Base-by-base conservation (phyloP, 1,140 invertebrate genomes). In the Odontomachus brunneus region DNA sequence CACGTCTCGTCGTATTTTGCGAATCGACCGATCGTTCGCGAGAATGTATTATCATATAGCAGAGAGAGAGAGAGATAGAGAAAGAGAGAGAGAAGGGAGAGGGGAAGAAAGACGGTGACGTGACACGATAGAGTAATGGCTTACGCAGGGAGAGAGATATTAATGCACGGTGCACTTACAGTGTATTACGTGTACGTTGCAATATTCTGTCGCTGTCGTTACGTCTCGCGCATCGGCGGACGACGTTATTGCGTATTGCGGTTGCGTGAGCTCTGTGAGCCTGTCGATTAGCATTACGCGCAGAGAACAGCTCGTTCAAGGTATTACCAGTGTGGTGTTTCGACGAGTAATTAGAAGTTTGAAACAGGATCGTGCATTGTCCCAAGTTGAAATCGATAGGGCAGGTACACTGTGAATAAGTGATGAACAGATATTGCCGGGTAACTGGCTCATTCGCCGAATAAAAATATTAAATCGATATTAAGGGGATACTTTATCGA, bases 271-370 rank as follows among this genome's bases (percentile, higher is more conserved):
- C n/a, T 74, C 38, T 48, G 12, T 19, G 33, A 60, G 57, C 15
- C 44, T 38, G 59, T 63, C 57, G 38, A 63, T 75, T 49, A 63
- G 38, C 57, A 29, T 63, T 63, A 75, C 38, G 57, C 24, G n/a
- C 26, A n/a, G 63, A 63, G 57, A 29, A 49, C 24, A 63, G n/a
- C 24, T 74, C 24, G 9, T 63, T 63, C 62, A 29, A 62, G 24
- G 12, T 75, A 75, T 29, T 62, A 12, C 38, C 29, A 29, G 22
- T 53, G 38, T n/a, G 3, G 9, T 51, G 14, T 29, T 74, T 62
- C 62, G 60, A 73, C 22, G 24, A 3, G 44, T 12, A 19, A 66
- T 33, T 65, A 22, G 9, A 76, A 51, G 7, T 33, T 65, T 12
- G 3, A 66, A 51, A 1, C 29, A 3, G 38, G 33, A n/a, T 76